Evolutionary conservation across 2,888 invertebrate genomes (phyloP).

Genomic region (Drosophila falleni): DNA sequence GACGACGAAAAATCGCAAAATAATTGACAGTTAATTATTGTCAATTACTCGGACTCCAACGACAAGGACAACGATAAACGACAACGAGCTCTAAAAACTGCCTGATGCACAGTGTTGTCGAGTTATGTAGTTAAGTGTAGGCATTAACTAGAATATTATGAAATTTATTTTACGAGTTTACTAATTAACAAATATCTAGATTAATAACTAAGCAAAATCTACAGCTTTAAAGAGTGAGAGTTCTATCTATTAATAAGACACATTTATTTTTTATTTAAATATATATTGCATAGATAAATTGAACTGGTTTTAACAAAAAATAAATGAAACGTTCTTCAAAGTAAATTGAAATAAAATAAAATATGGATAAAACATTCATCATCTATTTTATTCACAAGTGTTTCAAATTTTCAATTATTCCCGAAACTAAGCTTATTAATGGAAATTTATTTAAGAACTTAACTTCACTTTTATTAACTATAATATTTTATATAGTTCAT

Average conservation of each 20-base stretch:
- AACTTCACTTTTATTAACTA: too few relatives aligned
- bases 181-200: neutral
- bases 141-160: neutral
- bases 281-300: neutral
- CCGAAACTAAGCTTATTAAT: too few relatives aligned
- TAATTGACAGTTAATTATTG: conserved; percentile 83
- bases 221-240: neutral
- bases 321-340: too few relatives aligned
- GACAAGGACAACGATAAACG: conserved; percentile 14
- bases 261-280: neutral
- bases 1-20: conserved; percentile 74
- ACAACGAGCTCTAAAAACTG: conserved; percentile 26
- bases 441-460: too few relatives aligned
- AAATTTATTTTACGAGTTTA: neutral
- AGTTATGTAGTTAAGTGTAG: neutral
- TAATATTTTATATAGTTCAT: neutral
- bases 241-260: neutral
- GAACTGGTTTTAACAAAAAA: too few relatives aligned
- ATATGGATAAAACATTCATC: too few relatives aligned
- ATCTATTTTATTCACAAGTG: too few relatives aligned
- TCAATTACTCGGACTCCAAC: conserved; percentile 73
- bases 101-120: conserved; percentile 27
- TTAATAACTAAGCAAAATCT: neutral
- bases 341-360: too few relatives aligned
- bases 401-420: neutral